phyloP scores from a whole-genome alignment of 2,888 invertebrate genomes.

The Parnassius orleans region DNA sequence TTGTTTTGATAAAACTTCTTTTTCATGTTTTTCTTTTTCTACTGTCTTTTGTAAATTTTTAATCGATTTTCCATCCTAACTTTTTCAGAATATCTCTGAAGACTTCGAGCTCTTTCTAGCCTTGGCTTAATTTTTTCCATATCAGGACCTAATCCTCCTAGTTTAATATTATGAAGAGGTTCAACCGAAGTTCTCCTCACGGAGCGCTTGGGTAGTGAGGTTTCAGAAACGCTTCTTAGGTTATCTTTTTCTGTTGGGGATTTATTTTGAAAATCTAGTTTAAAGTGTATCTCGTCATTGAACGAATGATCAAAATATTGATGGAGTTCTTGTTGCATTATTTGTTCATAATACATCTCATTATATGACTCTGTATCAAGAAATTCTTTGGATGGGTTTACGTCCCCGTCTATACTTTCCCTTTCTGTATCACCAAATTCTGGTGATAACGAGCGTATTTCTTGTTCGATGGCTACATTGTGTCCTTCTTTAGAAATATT shows the following conservation, averaged over 20 bases:
- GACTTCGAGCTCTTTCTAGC: conserved; percentile 68
- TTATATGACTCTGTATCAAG: conserved; percentile 69
- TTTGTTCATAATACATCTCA: conserved; percentile 67
- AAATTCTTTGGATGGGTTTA: conserved; percentile 49
- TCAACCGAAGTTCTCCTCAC: conserved; percentile 47
- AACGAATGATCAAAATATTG: conserved; percentile 52
- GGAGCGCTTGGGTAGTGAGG: conserved; percentile 52
- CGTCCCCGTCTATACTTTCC: conserved; percentile 55
- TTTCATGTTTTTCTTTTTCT: conserved; percentile 44
- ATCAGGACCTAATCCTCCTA: conserved; percentile 72
- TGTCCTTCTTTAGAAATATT: conserved; percentile 41
- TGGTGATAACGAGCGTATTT: conserved; percentile 67
- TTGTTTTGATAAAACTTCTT: conserved; percentile 35
- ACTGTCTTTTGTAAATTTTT: conserved; percentile 64
- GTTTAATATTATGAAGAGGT: conserved; percentile 53
- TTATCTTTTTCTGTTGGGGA: conserved; percentile 46
- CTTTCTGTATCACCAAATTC: conserved; percentile 71
- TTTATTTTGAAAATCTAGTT: conserved; percentile 40
- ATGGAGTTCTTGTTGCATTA: conserved; percentile 48
- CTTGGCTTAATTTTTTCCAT: conserved; percentile 67
- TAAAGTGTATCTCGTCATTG: conserved; percentile 47
- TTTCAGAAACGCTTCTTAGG: conserved; percentile 64
- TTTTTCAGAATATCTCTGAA: conserved; percentile 74
- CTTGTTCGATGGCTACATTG: conserved; percentile 33
- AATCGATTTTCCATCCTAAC: conserved; percentile 72